These are phyloP conservation scores for Bombus soroeensis DNA, from an alignment of 1,140 invertebrate species.

Conservation along the genomic window DNA sequence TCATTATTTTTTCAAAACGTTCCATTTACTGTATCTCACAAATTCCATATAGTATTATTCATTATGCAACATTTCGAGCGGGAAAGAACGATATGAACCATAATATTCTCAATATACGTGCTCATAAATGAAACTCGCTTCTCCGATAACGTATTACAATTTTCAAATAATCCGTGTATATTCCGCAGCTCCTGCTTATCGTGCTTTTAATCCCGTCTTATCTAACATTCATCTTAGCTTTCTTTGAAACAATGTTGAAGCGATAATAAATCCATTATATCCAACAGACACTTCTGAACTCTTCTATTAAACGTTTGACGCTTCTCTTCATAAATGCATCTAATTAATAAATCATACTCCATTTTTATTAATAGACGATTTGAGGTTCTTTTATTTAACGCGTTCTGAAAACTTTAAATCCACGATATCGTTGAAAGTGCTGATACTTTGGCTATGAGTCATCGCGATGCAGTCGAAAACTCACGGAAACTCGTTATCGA, in stretches of 20 bases:
- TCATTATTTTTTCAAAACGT: neutral
- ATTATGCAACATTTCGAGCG: neutral
- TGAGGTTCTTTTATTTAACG: too few relatives aligned
- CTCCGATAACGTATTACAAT: neutral
- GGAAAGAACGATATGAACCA: neutral
- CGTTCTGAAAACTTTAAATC: neutral
- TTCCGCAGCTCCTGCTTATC: neutral
- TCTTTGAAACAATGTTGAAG: neutral
- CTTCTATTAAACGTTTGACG: neutral
- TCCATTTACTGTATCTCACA: neutral
- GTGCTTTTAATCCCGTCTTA: slow-evolving; percentile 9
- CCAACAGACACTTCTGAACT: neutral
- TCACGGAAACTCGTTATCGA: slow-evolving; percentile 45
- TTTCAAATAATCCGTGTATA: neutral
- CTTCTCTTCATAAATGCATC: neutral
- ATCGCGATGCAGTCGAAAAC: slow-evolving; percentile 14
- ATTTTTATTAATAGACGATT: too few relatives aligned
- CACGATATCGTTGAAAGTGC: neutral
- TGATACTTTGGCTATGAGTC: slow-evolving; percentile 24
- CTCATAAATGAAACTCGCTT: neutral
- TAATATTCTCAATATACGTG: neutral
- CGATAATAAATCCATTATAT: neutral
- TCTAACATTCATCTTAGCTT: slow-evolving; percentile 2
- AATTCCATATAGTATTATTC: neutral
- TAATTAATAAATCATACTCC: too few relatives aligned